Conservation (phyloP, 2,888 invertebrate genomes). For the Stenodema calcarata region DNA sequence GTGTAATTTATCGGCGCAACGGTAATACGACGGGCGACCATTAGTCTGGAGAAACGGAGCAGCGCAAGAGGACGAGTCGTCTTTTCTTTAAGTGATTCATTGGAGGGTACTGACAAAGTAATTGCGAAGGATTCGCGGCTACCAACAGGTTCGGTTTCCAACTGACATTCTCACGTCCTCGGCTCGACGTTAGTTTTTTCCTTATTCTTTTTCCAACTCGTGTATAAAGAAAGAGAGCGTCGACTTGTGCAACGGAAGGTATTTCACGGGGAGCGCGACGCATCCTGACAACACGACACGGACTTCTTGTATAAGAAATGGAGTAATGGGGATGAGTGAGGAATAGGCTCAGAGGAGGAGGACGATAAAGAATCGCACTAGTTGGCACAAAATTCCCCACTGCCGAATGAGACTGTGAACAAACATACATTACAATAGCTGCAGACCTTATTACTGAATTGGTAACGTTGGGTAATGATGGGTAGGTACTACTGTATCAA, state of each 20-base stretch:
- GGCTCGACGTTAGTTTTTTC: not conserved
- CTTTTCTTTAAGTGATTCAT: conserved; percentile 33
- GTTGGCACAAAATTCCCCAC: too few species aligned
- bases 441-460: too few species aligned
- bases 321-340: not conserved
- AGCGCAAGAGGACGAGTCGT: not conserved
- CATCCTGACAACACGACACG: not conserved
- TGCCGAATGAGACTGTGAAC: too few species aligned
- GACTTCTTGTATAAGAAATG: not conserved
- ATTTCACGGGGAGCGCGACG: not conserved
- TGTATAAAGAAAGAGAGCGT: not conserved
- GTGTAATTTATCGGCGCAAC: not conserved
- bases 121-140: conserved; percentile 16
- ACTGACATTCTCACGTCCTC: conserved; percentile 28
- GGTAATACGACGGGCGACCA: conserved; percentile 18
- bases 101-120: conserved; percentile 41
- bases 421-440: too few species aligned
- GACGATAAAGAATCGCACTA: not conserved
- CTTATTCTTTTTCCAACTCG: not conserved
- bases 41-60: not conserved
- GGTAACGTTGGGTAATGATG: too few species aligned
- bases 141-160: conserved; percentile 25
- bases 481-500: too few species aligned
- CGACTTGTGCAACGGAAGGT: not conserved
- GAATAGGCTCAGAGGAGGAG: not conserved